Base-by-base conservation (phyloP, 2,888 invertebrate genomes). In the Cetonia aurata region DNA sequence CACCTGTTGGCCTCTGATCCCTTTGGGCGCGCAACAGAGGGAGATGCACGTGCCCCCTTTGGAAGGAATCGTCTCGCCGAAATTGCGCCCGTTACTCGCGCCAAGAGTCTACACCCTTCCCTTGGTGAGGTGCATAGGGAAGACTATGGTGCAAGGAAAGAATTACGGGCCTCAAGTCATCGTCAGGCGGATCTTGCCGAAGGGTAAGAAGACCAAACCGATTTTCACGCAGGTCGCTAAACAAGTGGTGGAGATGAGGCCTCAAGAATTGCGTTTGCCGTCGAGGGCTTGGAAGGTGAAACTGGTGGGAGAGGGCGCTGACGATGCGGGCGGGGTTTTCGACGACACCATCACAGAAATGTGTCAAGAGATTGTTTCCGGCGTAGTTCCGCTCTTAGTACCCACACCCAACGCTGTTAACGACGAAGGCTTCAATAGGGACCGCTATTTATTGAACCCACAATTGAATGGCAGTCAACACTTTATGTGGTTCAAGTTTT, bases 291-390 rank as follows among this genome's bases (percentile, higher is more conserved):
- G 90, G 91, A 90, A 90, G 82, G 88, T 88, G 62, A 90, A 90
- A 80, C 82, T 90, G 37, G 86, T 90, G 6, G 90, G 90, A 0
- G 91, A 90, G 82, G 90, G 90, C 0, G 90, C 90, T 0, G 90
- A 91, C 79, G 91, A 91, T 82, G 90, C 90, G 1, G 91, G 90
- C 0, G 91, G 91, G 3, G 91, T 90, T 19, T 91, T 90, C 82
- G 90, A 91, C 80, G 91, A 91, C 77, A 91, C 90, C 2, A 89
- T 91, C 52, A 90, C 90, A 0, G 90, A 90, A 81, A 90, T 90
- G 89, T 90, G 90, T 77, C 86, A 87, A 80, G 90, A 91, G 80
- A 85, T 91, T 37, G 87, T 88, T 44, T 86, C 86, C 37, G 88
- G 88, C 1, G 82, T 85, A 0, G 87, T 90, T 1, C 88, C 89